phyloP scores from a whole-genome alignment of 2,888 invertebrate genomes.

The Abrostola tripartita region DNA sequence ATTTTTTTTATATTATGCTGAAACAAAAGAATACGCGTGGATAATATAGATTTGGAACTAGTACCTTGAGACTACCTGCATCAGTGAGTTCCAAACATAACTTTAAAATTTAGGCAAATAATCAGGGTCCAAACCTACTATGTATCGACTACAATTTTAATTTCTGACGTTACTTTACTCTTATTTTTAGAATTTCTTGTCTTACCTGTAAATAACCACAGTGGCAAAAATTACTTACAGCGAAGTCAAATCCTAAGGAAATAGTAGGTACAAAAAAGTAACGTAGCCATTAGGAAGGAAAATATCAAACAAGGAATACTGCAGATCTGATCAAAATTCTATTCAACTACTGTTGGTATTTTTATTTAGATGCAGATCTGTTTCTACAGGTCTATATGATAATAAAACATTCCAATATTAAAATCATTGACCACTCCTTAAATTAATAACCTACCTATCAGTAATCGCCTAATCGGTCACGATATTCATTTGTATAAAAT shows the following conservation, averaged over 20 bases:
- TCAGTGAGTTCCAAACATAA: no score
- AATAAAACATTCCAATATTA: constrained; percentile 28
- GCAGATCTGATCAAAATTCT: constrained; percentile 9
- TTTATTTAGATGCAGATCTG: constrained; percentile 8
- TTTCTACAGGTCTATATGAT: constrained; percentile 3
- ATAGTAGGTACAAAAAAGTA: constrained; percentile 33
- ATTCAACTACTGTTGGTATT: constrained; percentile 2
- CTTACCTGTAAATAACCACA: constrained; percentile 33
- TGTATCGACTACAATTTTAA: no score
- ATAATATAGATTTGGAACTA: no score
- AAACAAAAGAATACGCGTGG: no score
- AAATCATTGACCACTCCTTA: constrained; percentile 43
- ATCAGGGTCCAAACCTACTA: no score
- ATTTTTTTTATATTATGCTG: no score
- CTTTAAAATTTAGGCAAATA: no score
- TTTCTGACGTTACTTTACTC: no score
- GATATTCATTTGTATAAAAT: constrained; percentile 35
- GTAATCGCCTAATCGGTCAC: constrained; percentile 47
- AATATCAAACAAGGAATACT: constrained; percentile 18
- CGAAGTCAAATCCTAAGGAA: constrained; percentile 27
- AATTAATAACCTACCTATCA: constrained; percentile 33
- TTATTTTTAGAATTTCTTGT: no score
- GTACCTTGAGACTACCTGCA: no score
- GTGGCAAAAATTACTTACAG: constrained; percentile 11
- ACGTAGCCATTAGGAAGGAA: constrained; percentile 43